phyloP scores from a whole-genome alignment of 2,888 invertebrate genomes.

The Charanyca ferruginea region DNA sequence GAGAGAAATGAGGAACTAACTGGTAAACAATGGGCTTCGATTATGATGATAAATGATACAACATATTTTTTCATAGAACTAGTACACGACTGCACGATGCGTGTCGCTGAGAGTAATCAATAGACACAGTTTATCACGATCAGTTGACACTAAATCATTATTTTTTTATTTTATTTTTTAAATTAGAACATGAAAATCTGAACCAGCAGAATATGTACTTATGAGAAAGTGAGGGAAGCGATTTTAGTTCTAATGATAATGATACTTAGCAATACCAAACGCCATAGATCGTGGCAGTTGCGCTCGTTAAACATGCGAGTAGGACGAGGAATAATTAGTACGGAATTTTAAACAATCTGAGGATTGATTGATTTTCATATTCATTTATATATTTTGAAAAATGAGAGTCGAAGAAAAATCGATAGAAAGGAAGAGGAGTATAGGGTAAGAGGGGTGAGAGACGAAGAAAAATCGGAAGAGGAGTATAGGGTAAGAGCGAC shows the following conservation, averaged over 20 bases:
- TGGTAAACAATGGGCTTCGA: constrained; percentile 47
- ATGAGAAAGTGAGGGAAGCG: background rate
- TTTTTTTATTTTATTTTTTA: too few species aligned
- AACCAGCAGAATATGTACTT: constrained; percentile 39
- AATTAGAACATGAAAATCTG: constrained; percentile 13
- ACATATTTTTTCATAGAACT: constrained; percentile 35
- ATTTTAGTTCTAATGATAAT: background rate
- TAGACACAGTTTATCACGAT: constrained; percentile 16
- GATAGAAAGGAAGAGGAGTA: too few species aligned
- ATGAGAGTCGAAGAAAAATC: background rate
- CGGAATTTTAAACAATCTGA: background rate
- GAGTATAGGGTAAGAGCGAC: too few species aligned
- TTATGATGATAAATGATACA: constrained; percentile 29
- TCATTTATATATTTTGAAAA: too few species aligned
- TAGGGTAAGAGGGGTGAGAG: too few species aligned
- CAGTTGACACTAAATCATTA: background rate
- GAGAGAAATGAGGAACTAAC: constrained; percentile 56
- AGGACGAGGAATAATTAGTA: background rate
- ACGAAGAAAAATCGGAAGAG: too few species aligned
- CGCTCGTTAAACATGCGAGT: background rate
- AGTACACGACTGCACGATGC: constrained; percentile 8
- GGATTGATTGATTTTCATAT: background rate
- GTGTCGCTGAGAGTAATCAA: constrained; percentile 21
- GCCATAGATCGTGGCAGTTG: background rate
- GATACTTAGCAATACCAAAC: background rate